Evolutionary conservation across 2,888 invertebrate species (phyloP), one percentile per base, ranked within the genome.

Genomic region (Osmoderma eremita): DNA sequence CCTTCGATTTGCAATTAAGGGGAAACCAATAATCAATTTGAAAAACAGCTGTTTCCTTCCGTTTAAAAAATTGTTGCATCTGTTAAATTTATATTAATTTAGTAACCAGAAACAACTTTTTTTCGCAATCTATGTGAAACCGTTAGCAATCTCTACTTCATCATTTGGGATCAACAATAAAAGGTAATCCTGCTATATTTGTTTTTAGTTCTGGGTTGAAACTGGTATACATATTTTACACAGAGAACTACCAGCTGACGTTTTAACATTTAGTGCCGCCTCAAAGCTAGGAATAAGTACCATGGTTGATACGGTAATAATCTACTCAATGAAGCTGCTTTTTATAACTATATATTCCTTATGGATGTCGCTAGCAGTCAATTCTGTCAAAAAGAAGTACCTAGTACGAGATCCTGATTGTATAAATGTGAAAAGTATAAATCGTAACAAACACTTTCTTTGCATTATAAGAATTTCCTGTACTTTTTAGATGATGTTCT

Each of bases 181-280:
- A n/a, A n/a, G n/a, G n/a, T n/a, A n/a, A n/a, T n/a, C n/a, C n/a
- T n/a, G n/a, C n/a, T n/a, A n/a, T 18, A 18, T 24, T 22, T n/a
- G 10, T 22, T 38, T 51, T 36, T 24, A 65, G 65, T 45, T 68
- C 15, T 68, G 68, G 68, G 18, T 65, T 20, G 18, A 68, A n/a
- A 62, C 65, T 13, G 38, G 50, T 6, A 41, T 65, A n/a, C 63
- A 61, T 38, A 50, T 64, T 4, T 39, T 68, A 22, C 61, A 68
- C 18, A 65, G 64, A 24, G 68, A 68, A 61, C 17, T 65, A n/a
- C 68, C 68, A 12, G 45, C 41, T 30, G 68, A 68, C 30, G 68
- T 68, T 6, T 38, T 68, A 45, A 63, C 68, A 1, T 61, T 58
- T n/a, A 65, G 68, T n/a, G 45, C 68, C 1, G 41, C 64, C 13